phyloP scores from a whole-genome alignment of 2,888 invertebrate species.

The Peribatodes rhomboidaria region DNA sequence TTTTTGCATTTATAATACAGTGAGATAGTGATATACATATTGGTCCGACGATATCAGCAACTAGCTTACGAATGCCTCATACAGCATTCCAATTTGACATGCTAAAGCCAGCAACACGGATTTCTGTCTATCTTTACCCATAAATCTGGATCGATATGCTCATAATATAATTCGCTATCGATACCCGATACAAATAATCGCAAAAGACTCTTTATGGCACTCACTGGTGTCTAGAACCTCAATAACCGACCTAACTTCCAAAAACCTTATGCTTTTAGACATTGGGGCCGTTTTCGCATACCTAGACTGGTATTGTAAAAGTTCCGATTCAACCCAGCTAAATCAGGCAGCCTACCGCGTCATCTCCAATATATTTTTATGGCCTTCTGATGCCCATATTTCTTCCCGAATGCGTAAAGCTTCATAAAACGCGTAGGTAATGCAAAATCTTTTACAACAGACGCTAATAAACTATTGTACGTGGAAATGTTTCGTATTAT shows the following conservation, averaged over 20 bases:
- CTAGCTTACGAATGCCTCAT: neutral
- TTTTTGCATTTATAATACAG: neutral
- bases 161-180: constrained; percentile 33
- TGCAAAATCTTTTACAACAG: neutral
- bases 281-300: constrained; percentile 9
- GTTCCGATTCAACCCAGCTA: constrained; percentile 19
- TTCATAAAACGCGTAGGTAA: constrained; percentile 50
- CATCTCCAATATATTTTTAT: constrained; percentile 41
- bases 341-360: constrained; percentile 32
- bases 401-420: constrained; percentile 54
- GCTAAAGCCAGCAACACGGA: constrained; percentile 17
- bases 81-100: constrained; percentile 6
- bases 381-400: constrained; percentile 53
- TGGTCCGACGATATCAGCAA: neutral
- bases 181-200: constrained; percentile 37
- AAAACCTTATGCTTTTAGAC: neutral
- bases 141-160: constrained; percentile 35
- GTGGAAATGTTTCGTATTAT: too few relatives aligned
- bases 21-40: too few relatives aligned
- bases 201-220: constrained; percentile 29
- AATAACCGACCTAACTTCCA: neutral
- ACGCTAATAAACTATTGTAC: too few relatives aligned
- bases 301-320: constrained; percentile 17
- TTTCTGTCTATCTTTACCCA: constrained; percentile 28
- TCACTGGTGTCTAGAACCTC: constrained; percentile 23